phyloP scores from a whole-genome alignment of 2,888 invertebrate species.

The Altica lythri region DNA sequence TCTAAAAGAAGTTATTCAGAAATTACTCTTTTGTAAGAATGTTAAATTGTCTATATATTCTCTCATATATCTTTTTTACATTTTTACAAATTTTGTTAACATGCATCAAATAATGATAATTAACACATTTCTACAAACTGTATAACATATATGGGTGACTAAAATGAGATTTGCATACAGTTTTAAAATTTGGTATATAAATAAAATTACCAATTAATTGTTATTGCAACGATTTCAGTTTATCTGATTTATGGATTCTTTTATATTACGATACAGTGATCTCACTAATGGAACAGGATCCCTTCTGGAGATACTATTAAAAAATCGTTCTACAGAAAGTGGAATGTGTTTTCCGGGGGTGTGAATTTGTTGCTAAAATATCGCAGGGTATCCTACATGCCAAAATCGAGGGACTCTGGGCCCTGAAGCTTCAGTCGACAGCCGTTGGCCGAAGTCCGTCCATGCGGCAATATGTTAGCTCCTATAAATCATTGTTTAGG shows the following conservation, averaged over 20 bases:
- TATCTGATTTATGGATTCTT: not conserved
- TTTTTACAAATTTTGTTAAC: no score
- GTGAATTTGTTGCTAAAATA: constrained; percentile 34
- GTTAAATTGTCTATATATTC: no score
- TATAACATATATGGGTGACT: no score
- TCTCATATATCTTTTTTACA: no score
- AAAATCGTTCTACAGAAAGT: constrained; percentile 28
- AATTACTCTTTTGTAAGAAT: no score
- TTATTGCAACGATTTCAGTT: no score
- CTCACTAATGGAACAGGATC: constrained; percentile 19
- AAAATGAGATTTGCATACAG: no score
- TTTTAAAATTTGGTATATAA: no score
- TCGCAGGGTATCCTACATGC: constrained; percentile 34
- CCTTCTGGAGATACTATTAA: constrained; percentile 29
- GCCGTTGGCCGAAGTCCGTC: constrained; percentile 43
- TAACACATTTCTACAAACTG: no score
- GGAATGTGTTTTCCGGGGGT: constrained; percentile 32
- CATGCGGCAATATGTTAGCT: constrained; percentile 59
- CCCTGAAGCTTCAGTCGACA: constrained; percentile 36
- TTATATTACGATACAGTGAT: not conserved
- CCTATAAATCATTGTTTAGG: constrained; percentile 61
- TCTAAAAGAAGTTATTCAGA: no score
- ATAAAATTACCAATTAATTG: no score
- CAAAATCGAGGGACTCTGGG: constrained; percentile 35
- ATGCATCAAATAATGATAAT: no score